phyloP scores from a whole-genome alignment of 2,113 vertebrate genomes.

The Sinocyclocheilus anophthalmus region DNA sequence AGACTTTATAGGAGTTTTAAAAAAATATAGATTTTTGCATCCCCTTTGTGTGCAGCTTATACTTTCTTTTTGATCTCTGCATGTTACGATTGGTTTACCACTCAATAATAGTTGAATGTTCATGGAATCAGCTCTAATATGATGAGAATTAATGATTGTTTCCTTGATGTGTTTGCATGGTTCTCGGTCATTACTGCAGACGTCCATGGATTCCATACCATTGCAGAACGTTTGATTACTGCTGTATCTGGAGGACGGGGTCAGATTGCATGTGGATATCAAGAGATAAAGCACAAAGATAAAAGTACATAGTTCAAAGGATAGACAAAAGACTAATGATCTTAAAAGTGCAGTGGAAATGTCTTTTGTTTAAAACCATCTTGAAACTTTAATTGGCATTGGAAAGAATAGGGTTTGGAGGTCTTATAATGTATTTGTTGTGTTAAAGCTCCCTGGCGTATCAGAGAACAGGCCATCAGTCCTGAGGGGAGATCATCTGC shows the following conservation, averaged over 20 bases:
- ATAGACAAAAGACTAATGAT: slow-evolving; percentile 68
- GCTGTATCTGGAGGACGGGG: slow-evolving; percentile 88
- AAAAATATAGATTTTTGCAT: neutral
- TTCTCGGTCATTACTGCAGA: slow-evolving; percentile 69
- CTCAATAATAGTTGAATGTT: neutral
- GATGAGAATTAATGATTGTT: neutral
- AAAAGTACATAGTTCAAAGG: slow-evolving; percentile 72
- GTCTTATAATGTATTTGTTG: neutral
- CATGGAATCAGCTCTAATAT: neutral
- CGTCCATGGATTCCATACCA: slow-evolving; percentile 74
- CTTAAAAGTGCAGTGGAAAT: slow-evolving; percentile 75
- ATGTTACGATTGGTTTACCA: too few species aligned
- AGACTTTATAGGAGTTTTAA: neutral
- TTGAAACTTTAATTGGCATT: neutral
- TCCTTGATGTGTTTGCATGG: neutral
- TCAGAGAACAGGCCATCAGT: slow-evolving; percentile 91
- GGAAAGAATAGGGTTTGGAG: neutral
- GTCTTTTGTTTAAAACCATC: neutral
- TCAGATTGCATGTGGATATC: slow-evolving; percentile 90
- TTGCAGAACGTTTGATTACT: slow-evolving; percentile 79
- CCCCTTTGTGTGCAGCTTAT: too few species aligned
- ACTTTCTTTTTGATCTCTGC: neutral
- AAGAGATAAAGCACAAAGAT: slow-evolving; percentile 78
- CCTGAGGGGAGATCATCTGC: slow-evolving; percentile 84
- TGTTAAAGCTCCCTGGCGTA: slow-evolving; percentile 72